Conservation (phyloP, 2,113 vertebrate genomes). For the Scatophagus argus region DNA sequence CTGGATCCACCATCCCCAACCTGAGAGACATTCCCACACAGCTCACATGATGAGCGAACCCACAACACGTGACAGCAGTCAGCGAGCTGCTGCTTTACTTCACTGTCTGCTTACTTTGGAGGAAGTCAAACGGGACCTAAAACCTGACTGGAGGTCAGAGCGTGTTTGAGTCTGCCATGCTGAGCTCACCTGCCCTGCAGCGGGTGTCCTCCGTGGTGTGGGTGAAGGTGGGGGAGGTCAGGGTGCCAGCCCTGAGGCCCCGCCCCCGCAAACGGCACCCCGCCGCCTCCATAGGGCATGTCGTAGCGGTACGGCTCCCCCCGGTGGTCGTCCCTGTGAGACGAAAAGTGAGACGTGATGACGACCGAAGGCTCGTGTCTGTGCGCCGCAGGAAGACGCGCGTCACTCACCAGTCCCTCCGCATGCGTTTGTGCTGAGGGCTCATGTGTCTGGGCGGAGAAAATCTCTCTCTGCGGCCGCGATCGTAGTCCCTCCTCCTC, state of each 20-base stretch:
- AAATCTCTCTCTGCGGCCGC: slow-evolving; percentile 90
- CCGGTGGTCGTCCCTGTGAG: slow-evolving; percentile 92
- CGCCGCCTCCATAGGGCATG: slow-evolving; percentile 86
- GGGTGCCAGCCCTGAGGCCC: slow-evolving; percentile 90
- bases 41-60: too few species aligned
- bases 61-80: too few species aligned
- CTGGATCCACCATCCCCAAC: slow-evolving; percentile 76
- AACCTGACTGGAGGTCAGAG: too few species aligned
- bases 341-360: too few species aligned
- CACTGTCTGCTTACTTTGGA: too few species aligned
- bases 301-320: slow-evolving; percentile 92
- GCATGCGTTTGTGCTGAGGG: slow-evolving; percentile 93
- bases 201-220: slow-evolving; percentile 86
- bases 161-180: too few species aligned
- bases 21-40: slow-evolving; percentile 61
- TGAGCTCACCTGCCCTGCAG: slow-evolving; percentile 90
- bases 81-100: too few species aligned
- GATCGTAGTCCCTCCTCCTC: slow-evolving; percentile 90
- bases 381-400: too few species aligned
- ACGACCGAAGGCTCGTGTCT: too few species aligned
- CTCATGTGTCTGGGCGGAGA: slow-evolving; percentile 91
- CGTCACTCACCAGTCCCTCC: slow-evolving; percentile 91
- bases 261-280: slow-evolving; percentile 55
- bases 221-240: slow-evolving; percentile 89
- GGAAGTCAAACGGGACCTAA: too few species aligned